Percentiles rank a stretch among this genome's conserved stretches.
phyloP scores from a whole-genome alignment of 2,888 invertebrate species.

The Hypolimnas misippus region DNA sequence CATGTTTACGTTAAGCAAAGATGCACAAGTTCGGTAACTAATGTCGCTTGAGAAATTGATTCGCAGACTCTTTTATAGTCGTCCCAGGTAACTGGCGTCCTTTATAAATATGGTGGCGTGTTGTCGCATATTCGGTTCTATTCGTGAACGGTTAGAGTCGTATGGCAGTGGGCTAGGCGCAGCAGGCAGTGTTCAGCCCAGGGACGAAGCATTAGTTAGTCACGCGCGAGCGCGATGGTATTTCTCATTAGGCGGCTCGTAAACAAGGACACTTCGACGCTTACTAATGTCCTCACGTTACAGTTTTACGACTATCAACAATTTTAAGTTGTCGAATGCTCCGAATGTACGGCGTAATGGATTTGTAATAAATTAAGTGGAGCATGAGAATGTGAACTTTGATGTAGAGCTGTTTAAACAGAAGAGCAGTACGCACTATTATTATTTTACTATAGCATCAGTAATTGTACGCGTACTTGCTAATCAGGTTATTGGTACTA shows the following conservation, averaged over 20 bases:
- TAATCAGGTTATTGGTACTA: not conserved
- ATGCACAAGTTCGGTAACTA: conserved; percentile 40
- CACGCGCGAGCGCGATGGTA: conserved; percentile 66
- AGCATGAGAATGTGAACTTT: conserved; percentile 14
- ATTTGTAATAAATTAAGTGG: conserved; percentile 55
- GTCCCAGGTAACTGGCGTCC: conserved; percentile 31
- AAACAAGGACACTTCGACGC: conserved; percentile 74
- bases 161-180: conserved; percentile 12
- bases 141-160: conserved; percentile 26
- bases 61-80: conserved; percentile 41
- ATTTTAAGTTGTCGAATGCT: conserved; percentile 59
- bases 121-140: conserved; percentile 32
- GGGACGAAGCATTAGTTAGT: conserved; percentile 62
- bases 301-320: conserved; percentile 69
- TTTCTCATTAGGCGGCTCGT: conserved; percentile 75
- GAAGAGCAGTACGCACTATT: not conserved
- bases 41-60: conserved; percentile 43
- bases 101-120: conserved; percentile 22
- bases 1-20: conserved; percentile 34
- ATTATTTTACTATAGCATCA: not conserved
- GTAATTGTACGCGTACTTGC: not conserved
- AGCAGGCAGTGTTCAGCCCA: conserved; percentile 45
- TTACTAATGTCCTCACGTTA: conserved; percentile 73
- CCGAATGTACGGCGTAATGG: conserved; percentile 51
- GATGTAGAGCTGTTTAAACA: not conserved